phyloP scores from a whole-genome alignment of 2,113 vertebrate species.

The Isichthys henryi region DNA sequence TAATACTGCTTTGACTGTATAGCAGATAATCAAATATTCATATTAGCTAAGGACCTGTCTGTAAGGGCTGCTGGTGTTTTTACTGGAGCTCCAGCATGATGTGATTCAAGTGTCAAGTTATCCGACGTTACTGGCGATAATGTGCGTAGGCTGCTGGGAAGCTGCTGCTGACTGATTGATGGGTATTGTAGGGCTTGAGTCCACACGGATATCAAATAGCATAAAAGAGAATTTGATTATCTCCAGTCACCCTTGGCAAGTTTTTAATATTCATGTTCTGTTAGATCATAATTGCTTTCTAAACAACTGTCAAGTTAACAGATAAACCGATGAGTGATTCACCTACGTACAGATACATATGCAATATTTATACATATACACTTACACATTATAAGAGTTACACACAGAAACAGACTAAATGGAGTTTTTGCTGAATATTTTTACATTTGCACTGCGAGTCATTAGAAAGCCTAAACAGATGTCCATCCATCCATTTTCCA shows the following conservation, averaged over 20 bases:
- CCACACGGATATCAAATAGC: neutral
- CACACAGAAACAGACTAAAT: neutral
- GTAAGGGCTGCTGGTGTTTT: neutral
- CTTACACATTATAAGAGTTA: neutral
- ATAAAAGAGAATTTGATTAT: slow-evolving; percentile 1
- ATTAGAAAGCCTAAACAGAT: neutral
- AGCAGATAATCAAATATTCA: neutral
- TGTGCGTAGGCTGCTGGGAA: neutral
- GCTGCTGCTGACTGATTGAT: neutral
- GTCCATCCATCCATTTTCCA: too few species aligned
- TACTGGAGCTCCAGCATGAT: neutral
- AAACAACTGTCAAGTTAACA: slow-evolving; percentile 9
- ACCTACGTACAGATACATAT: neutral
- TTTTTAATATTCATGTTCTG: slow-evolving; percentile 9
- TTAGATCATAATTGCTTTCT: neutral
- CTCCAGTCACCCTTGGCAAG: neutral
- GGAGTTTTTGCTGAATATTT: neutral
- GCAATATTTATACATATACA: neutral
- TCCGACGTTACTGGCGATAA: neutral
- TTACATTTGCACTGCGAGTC: neutral
- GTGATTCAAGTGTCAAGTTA: neutral
- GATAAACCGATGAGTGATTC: neutral
- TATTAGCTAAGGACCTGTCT: neutral
- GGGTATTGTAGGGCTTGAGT: neutral
- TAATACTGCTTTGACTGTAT: neutral